These are phyloP conservation scores for Microcebus murinus DNA, from an alignment of 2,113 vertebrate species.

Conservation along the genomic window DNA sequence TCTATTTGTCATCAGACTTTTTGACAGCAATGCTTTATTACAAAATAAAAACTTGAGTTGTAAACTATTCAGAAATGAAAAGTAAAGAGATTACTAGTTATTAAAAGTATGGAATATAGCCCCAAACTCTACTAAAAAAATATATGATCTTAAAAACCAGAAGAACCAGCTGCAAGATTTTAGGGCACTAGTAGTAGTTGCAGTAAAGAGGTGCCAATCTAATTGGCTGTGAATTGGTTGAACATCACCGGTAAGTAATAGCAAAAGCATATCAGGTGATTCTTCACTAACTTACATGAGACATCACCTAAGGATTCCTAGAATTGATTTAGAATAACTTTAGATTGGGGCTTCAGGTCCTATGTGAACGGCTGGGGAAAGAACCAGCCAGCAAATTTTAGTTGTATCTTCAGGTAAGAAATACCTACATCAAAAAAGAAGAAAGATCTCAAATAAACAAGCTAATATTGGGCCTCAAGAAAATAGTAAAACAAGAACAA, in stretches of 20 bases:
- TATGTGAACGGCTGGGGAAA: not conserved
- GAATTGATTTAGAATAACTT: not conserved
- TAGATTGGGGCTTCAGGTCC: not conserved
- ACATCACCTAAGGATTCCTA: not conserved
- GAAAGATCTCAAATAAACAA: not conserved
- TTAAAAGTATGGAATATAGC: not conserved
- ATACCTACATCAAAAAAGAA: not conserved
- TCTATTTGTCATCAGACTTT: not conserved
- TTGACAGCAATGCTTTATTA: not conserved
- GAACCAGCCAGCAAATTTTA: not conserved
- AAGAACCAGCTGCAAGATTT: not conserved
- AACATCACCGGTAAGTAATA: not conserved
- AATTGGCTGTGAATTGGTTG: not conserved
- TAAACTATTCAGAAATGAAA: too few species aligned
- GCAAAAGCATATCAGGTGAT: not conserved
- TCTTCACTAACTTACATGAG: not conserved
- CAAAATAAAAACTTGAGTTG: not conserved
- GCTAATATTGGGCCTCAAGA: not conserved
- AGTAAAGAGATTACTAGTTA: not conserved
- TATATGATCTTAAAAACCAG: not conserved
- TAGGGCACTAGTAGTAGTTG: not conserved
- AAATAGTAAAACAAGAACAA: not conserved
- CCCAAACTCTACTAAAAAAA: constrained; percentile 5
- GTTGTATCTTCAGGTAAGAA: not conserved
- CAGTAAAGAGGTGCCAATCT: not conserved